Conservation (phyloP, 2,888 invertebrate genomes). For the Erannis defoliaria region DNA sequence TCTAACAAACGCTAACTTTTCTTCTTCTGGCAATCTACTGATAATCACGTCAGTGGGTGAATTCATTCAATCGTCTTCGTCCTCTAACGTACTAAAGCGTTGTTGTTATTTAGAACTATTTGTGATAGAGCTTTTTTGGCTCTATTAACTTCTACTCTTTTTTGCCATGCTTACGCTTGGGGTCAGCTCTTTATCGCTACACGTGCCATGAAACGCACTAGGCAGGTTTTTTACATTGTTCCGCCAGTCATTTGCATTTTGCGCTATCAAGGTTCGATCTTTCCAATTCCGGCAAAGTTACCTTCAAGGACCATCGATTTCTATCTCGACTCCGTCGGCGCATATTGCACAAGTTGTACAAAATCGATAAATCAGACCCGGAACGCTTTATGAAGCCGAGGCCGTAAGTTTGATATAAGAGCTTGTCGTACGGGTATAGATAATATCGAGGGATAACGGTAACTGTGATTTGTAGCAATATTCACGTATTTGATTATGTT, state of each 20-base stretch:
- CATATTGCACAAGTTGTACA: conserved; percentile 77
- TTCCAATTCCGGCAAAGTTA: conserved; percentile 60
- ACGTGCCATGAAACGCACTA: not conserved
- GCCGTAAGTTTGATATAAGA: conserved; percentile 54
- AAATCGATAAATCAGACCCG: conserved; percentile 67
- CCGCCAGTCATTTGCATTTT: not conserved
- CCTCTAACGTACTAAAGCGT: too few relatives aligned
- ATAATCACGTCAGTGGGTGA: too few relatives aligned
- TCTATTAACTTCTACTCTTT: too few relatives aligned
- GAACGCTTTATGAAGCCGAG: conserved; percentile 59
- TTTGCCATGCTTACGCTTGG: too few relatives aligned
- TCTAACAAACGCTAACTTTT: too few relatives aligned
- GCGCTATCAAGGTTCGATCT: conserved; percentile 67
- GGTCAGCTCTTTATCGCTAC: too few relatives aligned
- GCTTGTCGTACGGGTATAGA: conserved; percentile 44
- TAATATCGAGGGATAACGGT: conserved; percentile 49
- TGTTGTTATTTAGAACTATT: too few relatives aligned
- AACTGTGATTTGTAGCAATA: conserved; percentile 18
- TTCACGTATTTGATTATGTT: conserved; percentile 19
- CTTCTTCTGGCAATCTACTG: too few relatives aligned
- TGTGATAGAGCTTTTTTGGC: too few relatives aligned
- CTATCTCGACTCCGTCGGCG: conserved; percentile 65
- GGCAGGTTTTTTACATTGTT: not conserved
- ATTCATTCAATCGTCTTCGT: too few relatives aligned
- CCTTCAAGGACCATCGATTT: conserved; percentile 79